A percentile compares a stretch with the other conserved stretches of the same genome.
Evolutionary conservation across 37 sponge, comb jelly and placozoan species (phyloP).

Genomic region (Bolinopsis microptera): DNA sequence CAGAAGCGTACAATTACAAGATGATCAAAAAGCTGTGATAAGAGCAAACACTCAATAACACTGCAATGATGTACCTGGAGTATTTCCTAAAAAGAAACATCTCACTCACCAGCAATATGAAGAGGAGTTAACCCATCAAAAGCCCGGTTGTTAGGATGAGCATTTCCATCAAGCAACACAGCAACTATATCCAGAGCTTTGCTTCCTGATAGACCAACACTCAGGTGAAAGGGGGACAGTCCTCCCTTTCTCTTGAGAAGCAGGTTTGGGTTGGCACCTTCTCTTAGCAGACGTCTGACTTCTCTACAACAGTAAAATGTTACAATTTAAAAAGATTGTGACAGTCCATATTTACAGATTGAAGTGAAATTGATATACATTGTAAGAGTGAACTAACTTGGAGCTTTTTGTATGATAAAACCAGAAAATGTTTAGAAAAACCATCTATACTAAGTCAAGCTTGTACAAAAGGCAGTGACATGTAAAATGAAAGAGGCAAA

Average conservation of each 20-base stretch:
- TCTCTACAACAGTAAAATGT: too few relatives aligned
- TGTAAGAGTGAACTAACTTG: too few relatives aligned
- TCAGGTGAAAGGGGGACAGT: slow-evolving; percentile 31
- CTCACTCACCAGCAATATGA: slow-evolving; percentile 49
- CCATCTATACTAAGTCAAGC: too few relatives aligned
- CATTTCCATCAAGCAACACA: slow-evolving; percentile 30
- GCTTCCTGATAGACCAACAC: slow-evolving; percentile 13
- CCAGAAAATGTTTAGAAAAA: background rate
- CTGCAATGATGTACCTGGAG: too few relatives aligned
- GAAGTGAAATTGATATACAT: too few relatives aligned
- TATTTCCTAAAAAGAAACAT: too few relatives aligned
- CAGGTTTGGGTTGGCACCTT: slow-evolving; percentile 40
- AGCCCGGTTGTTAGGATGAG: slow-evolving; percentile 29
- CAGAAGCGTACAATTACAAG: too few relatives aligned
- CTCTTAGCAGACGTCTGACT: slow-evolving; percentile 34
- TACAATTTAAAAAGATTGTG: too few relatives aligned
- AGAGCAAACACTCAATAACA: too few relatives aligned
- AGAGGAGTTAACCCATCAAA: slow-evolving; percentile 61
- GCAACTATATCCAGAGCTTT: slow-evolving; percentile 63
- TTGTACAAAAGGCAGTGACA: too few relatives aligned
- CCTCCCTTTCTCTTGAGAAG: slow-evolving; percentile 45
- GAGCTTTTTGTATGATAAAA: background rate
- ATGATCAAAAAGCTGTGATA: too few relatives aligned
- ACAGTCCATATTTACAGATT: too few relatives aligned
- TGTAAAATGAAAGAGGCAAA: background rate